Conservation (phyloP, 2,888 invertebrate species). For the Tridacna gigas region DNA sequence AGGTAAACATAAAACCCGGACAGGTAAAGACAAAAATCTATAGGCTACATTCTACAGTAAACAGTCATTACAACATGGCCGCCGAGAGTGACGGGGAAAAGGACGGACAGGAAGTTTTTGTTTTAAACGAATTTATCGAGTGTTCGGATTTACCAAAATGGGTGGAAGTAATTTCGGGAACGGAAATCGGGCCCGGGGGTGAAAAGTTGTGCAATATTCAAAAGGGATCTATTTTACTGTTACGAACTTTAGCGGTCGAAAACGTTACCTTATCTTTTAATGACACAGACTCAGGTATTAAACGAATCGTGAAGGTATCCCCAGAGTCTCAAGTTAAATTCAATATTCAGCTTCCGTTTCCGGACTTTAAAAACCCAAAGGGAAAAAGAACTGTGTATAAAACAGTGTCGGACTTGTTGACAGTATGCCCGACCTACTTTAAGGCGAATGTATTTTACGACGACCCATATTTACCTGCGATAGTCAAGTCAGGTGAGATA, state of each 20-base stretch:
- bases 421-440: constrained; percentile 76
- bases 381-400: constrained; percentile 62
- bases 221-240: constrained; percentile 72
- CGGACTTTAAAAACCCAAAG: constrained; percentile 58
- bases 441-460: constrained; percentile 74
- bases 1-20: constrained; percentile 36
- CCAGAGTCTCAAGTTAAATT: constrained; percentile 72
- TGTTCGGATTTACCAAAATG: constrained; percentile 70
- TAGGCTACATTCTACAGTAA: constrained; percentile 2
- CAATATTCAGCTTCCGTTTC: constrained; percentile 68
- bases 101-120: constrained; percentile 41
- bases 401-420: constrained; percentile 73
- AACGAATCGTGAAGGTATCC: constrained; percentile 68
- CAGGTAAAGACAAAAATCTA: constrained; percentile 31
- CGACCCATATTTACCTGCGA: constrained; percentile 77
- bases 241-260: constrained; percentile 70
- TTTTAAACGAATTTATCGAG: constrained; percentile 69
- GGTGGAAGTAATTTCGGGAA: constrained; percentile 71
- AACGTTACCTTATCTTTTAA: constrained; percentile 70
- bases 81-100: constrained; percentile 59
- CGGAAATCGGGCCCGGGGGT: constrained; percentile 60
- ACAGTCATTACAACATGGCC: constrained; percentile 62
- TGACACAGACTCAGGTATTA: constrained; percentile 67
- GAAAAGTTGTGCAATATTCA: constrained; percentile 62
- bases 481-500: constrained; percentile 73